Conservation (phyloP, 2,888 invertebrate species). For the Eupithecia centaureata region DNA sequence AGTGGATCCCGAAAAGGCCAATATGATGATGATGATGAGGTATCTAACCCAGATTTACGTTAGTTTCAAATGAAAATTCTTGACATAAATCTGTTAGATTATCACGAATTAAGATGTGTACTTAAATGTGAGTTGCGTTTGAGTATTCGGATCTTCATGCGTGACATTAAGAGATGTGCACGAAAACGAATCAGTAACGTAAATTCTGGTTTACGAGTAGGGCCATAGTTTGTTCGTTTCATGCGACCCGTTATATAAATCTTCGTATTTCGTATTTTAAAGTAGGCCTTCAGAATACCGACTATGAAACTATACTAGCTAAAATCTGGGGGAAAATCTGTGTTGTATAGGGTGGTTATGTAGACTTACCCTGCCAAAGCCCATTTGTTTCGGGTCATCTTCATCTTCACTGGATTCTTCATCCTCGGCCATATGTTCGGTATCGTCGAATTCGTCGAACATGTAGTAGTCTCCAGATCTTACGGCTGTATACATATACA, state of each 20-base stretch:
- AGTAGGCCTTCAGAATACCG: slow-evolving; percentile 38
- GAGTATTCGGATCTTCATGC: too few species aligned
- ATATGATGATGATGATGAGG: not conserved
- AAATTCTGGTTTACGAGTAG: too few species aligned
- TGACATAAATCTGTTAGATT: too few species aligned
- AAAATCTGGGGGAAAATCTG: slow-evolving; percentile 19
- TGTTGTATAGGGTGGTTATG: slow-evolving; percentile 28
- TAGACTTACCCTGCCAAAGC: slow-evolving; percentile 78
- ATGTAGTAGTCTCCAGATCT: slow-evolving; percentile 99
- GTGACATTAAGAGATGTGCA: too few species aligned
- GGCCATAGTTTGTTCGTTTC: too few species aligned
- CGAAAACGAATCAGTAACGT: too few species aligned
- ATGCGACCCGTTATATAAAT: too few species aligned
- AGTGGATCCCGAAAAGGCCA: not conserved
- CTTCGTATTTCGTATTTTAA: too few species aligned
- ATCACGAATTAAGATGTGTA: too few species aligned
- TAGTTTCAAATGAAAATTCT: too few species aligned
- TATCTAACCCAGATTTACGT: too few species aligned
- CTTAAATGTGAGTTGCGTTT: too few species aligned
- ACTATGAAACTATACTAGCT: slow-evolving; percentile 29
- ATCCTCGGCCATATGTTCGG: slow-evolving; percentile 87
- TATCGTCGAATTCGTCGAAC: slow-evolving; percentile 97
- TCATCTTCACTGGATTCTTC: slow-evolving; percentile 85
- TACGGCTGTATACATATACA: slow-evolving; percentile 87
- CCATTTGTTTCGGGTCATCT: slow-evolving; percentile 80